Evolutionary conservation across 2,113 vertebrate genomes (phyloP), one percentile per base, ranked within the genome.

Genomic region (Scalopus aquaticus): DNA sequence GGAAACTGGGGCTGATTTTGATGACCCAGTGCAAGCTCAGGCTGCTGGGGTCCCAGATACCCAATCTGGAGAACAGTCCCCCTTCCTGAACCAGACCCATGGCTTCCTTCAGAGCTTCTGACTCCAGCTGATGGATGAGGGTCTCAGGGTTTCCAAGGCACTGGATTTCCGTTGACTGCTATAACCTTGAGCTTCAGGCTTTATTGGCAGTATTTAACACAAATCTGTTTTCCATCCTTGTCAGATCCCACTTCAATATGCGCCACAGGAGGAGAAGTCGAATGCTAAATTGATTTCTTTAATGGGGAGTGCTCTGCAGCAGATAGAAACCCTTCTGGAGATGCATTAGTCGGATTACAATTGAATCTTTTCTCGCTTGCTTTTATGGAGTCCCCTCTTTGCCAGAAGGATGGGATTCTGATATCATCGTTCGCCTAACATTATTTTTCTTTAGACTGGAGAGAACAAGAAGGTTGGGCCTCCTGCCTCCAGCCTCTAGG

Each of bases 141-240:
- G 96, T 92, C 74, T 97, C 78, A 35, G 82, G 95, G 79, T 96
- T 96, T 97, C 79, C 93, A 54, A 62, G 69, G 84, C 42, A 6
- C 94, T 97, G 97, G 97, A 96, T 98, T 97, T 97, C 94, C 19
- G 81, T 95, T 76, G 64, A 97, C 97, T 97, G 95, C 82, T 96
- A 39, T 98, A 97, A 98, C 98, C 98, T 98, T 98, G 97, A 98
- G 97, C 98, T 97, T 88, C 86, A 28, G 96, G 96, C 97, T 96
- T 97, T 98, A 97, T 97, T 97, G 98, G 96, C 98, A 98, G 97
- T 97, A 97, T 98, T 98, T 98, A 98, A 98, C 97, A 91, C 95
- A 97, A 96, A 98, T 97, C 97, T 98, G 97, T 97, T 98, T 98
- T 98, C 98, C 96, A 97, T 98, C 98, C 97, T 97, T 98, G 98